phyloP scores from a whole-genome alignment of 2,797 vertebrate species.

The Leptatherina wallacei region DNA sequence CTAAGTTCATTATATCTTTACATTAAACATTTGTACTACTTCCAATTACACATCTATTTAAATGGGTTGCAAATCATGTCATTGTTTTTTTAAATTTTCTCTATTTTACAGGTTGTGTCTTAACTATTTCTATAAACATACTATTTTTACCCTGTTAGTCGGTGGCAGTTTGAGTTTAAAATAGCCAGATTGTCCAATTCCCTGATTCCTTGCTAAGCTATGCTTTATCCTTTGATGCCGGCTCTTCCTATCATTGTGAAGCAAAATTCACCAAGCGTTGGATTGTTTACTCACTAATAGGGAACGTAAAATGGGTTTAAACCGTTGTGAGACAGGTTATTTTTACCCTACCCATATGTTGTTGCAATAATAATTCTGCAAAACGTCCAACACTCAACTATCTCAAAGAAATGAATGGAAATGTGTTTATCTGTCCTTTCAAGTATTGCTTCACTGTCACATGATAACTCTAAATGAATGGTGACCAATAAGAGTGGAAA shows the following conservation, averaged over 20 bases:
- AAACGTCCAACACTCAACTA: background rate
- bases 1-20: background rate
- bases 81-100: background rate
- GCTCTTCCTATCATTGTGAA: too few species aligned
- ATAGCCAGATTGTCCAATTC: background rate
- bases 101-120: background rate
- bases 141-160: background rate
- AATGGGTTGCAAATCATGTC: background rate
- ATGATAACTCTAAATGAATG: background rate
- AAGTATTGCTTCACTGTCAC: background rate
- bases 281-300: too few species aligned
- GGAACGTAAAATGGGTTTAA: too few species aligned
- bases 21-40: background rate
- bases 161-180: background rate
- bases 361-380: too few species aligned
- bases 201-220: background rate
- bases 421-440: background rate
- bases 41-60: background rate
- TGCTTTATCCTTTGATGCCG: background rate
- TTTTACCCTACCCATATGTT: too few species aligned
- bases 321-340: too few species aligned
- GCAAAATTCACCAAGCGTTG: too few species aligned
- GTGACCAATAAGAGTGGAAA: constrained; percentile 1
- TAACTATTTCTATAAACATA: background rate
- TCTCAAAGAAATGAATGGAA: background rate